Evolutionary conservation across 2,888 invertebrate genomes (phyloP), one percentile per base, ranked within the genome.

Genomic region (Salticus scenicus): DNA sequence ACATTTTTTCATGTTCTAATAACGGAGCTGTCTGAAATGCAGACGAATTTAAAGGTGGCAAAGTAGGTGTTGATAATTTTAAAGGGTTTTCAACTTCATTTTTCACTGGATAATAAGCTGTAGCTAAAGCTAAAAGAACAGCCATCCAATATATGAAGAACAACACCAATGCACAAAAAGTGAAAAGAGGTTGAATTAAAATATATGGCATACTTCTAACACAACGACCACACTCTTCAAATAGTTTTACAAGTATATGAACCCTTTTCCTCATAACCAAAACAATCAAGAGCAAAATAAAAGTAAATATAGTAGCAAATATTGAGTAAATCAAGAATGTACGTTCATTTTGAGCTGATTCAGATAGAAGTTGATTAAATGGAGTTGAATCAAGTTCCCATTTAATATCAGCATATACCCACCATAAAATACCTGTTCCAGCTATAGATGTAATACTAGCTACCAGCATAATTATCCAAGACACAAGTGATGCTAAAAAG

Each of bases 171-270:
- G 95, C 93, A 87, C 95, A 89, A 91, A 97, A 96, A 0, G 98
- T 98, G 90, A 90, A 91, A 31, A 92, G 57, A 14, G 92, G 90
- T 90, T 97, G 97, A 63, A 97, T 92, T 90, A 97, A 94, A 67
- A 98, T 92, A 2, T 95, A 94, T 0, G 98, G 98, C 89, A 98
- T 93, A 89, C 95, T 94, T 80, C 94, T 94, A 89, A 98, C 93
- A 90, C 97, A 98, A 89, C 95, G 94, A 17, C 97, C 96, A 0
- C 98, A 97, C 92, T 98, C 97, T 90, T 94, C 94, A 91, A 98
- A 98, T 84, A 98, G 92, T 27, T 95, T 94, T 0, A 96, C 94
- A 89, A 98, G 92, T 90, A 97, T 95, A 51, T 94, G 94, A 0
- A 98, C 94, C 89, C 96, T 94, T 89, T 95, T 95, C 74, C 96